Evolutionary conservation across 1,140 invertebrate species (phyloP).

Genomic region (Neelides sp.): DNA sequence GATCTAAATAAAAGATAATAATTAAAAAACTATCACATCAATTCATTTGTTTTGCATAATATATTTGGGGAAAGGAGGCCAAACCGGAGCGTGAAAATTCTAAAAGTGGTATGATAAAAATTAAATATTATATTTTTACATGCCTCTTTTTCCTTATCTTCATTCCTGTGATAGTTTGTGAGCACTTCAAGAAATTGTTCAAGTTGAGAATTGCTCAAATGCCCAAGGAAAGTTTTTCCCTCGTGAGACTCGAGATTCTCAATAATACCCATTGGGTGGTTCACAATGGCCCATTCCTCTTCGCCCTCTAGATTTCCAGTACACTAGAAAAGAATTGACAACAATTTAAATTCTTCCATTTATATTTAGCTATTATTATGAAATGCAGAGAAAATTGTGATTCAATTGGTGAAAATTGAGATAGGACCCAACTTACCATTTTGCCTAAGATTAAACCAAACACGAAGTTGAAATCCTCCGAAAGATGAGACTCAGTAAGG

Average conservation of each 20-base stretch:
- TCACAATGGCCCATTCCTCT: constrained; percentile 22
- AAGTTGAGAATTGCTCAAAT: constrained; percentile 14
- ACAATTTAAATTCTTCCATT: too few species aligned
- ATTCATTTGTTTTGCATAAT: background rate
- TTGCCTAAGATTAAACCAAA: too few species aligned
- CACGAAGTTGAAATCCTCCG: too few species aligned
- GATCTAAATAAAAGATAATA: background rate
- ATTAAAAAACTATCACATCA: background rate
- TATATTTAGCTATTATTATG: too few species aligned
- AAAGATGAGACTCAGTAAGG: too few species aligned
- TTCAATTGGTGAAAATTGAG: too few species aligned
- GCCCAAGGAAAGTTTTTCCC: constrained; percentile 6
- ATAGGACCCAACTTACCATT: too few species aligned
- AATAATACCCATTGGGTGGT: constrained; percentile 6
- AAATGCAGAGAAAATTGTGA: too few species aligned
- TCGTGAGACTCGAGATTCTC: constrained; percentile 5
- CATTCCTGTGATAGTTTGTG: background rate
- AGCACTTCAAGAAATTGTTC: constrained; percentile 15
- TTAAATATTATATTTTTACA: too few species aligned
- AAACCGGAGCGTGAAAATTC: too few species aligned
- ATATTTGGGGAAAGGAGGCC: background rate
- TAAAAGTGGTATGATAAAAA: too few species aligned
- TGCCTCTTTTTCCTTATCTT: too few species aligned
- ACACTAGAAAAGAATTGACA: constrained; percentile 15
- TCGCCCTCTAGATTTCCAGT: constrained; percentile 9